phyloP scores from a whole-genome alignment of 2,888 invertebrate species.

The Apotomis turbidana region DNA sequence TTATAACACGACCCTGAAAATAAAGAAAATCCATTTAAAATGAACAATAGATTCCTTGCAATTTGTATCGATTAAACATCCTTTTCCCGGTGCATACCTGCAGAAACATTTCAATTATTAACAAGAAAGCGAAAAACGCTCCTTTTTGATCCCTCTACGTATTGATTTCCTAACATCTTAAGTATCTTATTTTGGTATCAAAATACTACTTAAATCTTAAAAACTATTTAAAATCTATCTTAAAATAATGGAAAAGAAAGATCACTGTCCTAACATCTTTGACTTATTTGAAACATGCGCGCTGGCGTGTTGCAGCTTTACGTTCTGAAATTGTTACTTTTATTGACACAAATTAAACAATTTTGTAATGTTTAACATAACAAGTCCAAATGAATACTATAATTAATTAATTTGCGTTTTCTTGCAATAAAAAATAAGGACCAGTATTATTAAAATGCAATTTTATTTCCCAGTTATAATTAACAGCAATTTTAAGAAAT shows the following conservation, averaged over 20 bases:
- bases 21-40: conserved; percentile 43
- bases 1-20: conserved; percentile 80
- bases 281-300: conserved; percentile 56
- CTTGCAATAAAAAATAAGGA: too few species aligned
- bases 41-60: conserved; percentile 40
- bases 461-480: neutral
- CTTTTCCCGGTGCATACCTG: conserved; percentile 65
- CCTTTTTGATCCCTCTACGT: conserved; percentile 62
- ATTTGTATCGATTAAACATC: conserved; percentile 54
- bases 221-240: conserved; percentile 50
- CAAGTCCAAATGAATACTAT: neutral
- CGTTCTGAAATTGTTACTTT: conserved; percentile 39
- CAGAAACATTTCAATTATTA: conserved; percentile 79
- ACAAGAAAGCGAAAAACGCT: conserved; percentile 68
- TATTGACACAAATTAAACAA: neutral
- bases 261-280: conserved; percentile 47
- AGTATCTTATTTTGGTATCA: conserved; percentile 51
- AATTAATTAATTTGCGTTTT: too few species aligned
- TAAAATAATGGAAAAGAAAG: conserved; percentile 51
- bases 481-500: neutral
- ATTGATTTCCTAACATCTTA: conserved; percentile 69
- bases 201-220: conserved; percentile 57
- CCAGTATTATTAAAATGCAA: neutral
- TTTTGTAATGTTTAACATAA: neutral
- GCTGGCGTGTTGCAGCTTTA: conserved; percentile 51